A percentile compares a stretch with the other conserved stretches of the same genome.
These are phyloP conservation scores for Petrophora chlorosata DNA, from an alignment of 2,888 invertebrate species.

Conservation along the genomic window DNA sequence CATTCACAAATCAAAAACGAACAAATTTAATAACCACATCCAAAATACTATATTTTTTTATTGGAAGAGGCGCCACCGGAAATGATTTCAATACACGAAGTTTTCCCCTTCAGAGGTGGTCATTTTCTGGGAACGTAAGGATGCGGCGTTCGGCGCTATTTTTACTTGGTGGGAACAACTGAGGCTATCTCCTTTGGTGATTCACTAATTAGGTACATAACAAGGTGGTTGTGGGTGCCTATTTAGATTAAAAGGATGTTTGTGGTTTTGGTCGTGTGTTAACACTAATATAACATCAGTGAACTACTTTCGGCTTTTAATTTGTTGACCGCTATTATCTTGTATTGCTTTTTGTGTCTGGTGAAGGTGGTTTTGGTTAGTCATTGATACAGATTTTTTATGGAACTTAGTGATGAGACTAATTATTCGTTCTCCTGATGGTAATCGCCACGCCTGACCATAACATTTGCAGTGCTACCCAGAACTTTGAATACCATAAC, in stretches of 20 bases:
- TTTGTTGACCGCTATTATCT: slow-evolving; percentile 23
- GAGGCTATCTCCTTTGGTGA: slow-evolving; percentile 7
- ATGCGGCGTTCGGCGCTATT: too few relatives aligned
- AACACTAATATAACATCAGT: slow-evolving; percentile 18
- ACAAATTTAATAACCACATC: not conserved
- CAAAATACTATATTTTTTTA: slow-evolving; percentile 14
- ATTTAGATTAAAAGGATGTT: slow-evolving; percentile 23
- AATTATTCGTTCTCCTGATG: too few relatives aligned
- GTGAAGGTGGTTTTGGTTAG: not conserved
- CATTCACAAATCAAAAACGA: slow-evolving; percentile 7
- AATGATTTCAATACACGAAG: slow-evolving; percentile 53
- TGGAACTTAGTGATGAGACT: too few relatives aligned
- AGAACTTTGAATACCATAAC: too few relatives aligned
- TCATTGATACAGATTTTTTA: too few relatives aligned
- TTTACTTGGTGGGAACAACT: too few relatives aligned
- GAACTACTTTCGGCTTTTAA: slow-evolving; percentile 24
- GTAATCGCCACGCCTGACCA: too few relatives aligned
- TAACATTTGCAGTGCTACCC: too few relatives aligned
- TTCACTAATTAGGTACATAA: slow-evolving; percentile 28
- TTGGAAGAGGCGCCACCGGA: slow-evolving; percentile 67
- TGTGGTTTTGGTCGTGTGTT: slow-evolving; percentile 26
- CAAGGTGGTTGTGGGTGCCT: slow-evolving; percentile 12
- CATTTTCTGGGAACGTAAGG: slow-evolving; percentile 39
- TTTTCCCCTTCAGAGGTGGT: slow-evolving; percentile 49
- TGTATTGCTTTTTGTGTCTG: not conserved